Conservation (phyloP, 1,140 invertebrate genomes). For the Holcopasites calliopsidis region DNA sequence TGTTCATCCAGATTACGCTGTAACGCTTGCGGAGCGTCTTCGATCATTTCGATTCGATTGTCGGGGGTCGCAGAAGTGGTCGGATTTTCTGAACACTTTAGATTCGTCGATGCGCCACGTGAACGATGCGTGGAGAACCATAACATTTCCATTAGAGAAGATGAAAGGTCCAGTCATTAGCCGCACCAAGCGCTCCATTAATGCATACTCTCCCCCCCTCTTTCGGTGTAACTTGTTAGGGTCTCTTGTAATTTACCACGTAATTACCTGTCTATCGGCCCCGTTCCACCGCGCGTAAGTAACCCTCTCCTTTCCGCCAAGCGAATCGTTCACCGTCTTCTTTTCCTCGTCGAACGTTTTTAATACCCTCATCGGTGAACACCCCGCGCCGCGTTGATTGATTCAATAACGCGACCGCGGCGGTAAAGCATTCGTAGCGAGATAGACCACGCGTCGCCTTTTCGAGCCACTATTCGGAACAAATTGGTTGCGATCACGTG, state of each 20-base stretch:
- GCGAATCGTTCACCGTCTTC: not conserved
- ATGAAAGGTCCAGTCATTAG: conserved; percentile 29
- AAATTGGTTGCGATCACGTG: conserved; percentile 40
- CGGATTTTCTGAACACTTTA: not conserved
- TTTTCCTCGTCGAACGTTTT: not conserved
- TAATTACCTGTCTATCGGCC: conserved; percentile 22
- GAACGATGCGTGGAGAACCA: not conserved
- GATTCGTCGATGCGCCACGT: not conserved
- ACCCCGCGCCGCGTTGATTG: not conserved
- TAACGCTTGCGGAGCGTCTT: not conserved
- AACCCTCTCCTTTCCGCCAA: too few relatives aligned
- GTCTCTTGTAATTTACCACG: conserved; percentile 9
- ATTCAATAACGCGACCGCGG: conserved; percentile 20
- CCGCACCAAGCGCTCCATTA: not conserved
- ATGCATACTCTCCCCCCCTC: not conserved
- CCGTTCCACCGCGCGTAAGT: not conserved
- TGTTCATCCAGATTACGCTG: not conserved
- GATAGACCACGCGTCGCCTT: not conserved
- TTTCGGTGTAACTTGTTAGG: conserved; percentile 21
- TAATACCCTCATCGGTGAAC: not conserved
- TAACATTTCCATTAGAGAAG: conserved; percentile 24
- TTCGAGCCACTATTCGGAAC: not conserved
- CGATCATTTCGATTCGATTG: not conserved
- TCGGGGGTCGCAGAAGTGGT: not conserved
- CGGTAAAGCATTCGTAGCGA: not conserved